Conservation (phyloP, 2,113 vertebrate genomes). For the Phyllopteryx taeniolatus region DNA sequence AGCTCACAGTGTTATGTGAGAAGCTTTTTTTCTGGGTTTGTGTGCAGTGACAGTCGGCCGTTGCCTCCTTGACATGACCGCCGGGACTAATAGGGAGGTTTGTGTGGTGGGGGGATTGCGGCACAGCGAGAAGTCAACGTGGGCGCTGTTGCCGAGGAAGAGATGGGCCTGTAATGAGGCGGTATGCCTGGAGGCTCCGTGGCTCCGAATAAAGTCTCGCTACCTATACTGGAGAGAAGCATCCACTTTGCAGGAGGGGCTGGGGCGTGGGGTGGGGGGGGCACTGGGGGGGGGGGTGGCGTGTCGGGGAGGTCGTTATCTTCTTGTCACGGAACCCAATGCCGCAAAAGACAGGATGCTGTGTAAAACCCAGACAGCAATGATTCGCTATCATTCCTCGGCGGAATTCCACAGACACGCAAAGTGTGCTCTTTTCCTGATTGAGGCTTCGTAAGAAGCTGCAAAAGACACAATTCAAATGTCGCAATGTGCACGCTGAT, state of each 20-base stretch:
- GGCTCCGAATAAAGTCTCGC: constrained; percentile 34
- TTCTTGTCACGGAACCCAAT: background rate
- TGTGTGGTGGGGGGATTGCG: constrained; percentile 13
- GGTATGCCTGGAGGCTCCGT: constrained; percentile 47
- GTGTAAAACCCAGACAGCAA: constrained; percentile 1
- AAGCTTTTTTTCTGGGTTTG: constrained; percentile 26
- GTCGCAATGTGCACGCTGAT: too few relatives aligned
- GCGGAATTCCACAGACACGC: background rate
- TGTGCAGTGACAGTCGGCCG: constrained; percentile 53
- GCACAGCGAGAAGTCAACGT: constrained; percentile 20
- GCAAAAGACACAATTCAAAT: too few relatives aligned
- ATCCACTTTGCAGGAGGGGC: background rate
- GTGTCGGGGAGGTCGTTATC: background rate
- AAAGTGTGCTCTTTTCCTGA: background rate
- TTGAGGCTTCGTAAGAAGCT: background rate
- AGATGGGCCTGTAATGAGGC: constrained; percentile 56
- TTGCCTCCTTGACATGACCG: constrained; percentile 61
- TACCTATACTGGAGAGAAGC: constrained; percentile 11
- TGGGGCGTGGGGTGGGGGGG: background rate
- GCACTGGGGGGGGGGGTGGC: background rate
- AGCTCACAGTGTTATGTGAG: constrained; percentile 33
- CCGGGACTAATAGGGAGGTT: constrained; percentile 24
- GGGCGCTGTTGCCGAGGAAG: constrained; percentile 47
- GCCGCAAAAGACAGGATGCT: background rate
- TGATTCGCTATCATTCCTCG: background rate